A percentile compares a stretch with the other conserved stretches of the same genome.
phyloP scores from a whole-genome alignment of 2,113 vertebrate species.

The Noctilio leporinus region DNA sequence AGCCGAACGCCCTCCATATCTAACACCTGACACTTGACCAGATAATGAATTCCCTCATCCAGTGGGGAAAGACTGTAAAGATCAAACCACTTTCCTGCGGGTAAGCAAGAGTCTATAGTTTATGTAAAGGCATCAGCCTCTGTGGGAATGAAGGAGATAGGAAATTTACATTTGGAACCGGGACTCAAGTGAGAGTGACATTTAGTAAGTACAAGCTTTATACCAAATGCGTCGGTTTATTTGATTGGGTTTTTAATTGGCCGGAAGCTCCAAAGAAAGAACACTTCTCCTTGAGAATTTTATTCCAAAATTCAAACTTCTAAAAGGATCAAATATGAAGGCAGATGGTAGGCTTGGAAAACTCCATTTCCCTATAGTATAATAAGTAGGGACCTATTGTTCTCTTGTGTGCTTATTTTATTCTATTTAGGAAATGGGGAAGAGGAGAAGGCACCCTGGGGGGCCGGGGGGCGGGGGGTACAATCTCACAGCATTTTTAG shows the following conservation, averaged over 20 bases:
- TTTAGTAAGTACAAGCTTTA: conserved; percentile 51
- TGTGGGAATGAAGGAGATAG: conserved; percentile 11
- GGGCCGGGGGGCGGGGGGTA: no score
- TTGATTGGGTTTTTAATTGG: conserved; percentile 46
- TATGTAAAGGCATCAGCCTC: conserved; percentile 17
- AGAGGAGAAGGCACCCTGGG: background rate
- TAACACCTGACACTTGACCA: background rate
- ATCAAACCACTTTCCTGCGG: background rate
- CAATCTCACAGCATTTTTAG: background rate
- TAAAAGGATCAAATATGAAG: conserved; percentile 37
- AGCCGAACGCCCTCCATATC: background rate
- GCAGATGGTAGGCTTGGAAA: conserved; percentile 13
- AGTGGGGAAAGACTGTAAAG: background rate
- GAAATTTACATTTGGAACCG: conserved; percentile 4
- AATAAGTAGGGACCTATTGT: conserved; percentile 24
- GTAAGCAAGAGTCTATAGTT: background rate
- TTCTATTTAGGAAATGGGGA: conserved; percentile 27
- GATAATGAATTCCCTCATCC: background rate
- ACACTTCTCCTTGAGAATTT: background rate
- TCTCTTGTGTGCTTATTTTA: background rate
- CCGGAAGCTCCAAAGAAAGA: conserved; percentile 18
- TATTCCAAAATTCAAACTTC: conserved; percentile 35
- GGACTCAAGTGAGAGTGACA: conserved; percentile 33
- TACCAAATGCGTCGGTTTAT: background rate
- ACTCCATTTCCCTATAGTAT: background rate